A percentile compares a stretch with the other conserved stretches of the same genome.
Conservation (phyloP, 2,888 invertebrate species). For the Lasioglossum lativentre region DNA sequence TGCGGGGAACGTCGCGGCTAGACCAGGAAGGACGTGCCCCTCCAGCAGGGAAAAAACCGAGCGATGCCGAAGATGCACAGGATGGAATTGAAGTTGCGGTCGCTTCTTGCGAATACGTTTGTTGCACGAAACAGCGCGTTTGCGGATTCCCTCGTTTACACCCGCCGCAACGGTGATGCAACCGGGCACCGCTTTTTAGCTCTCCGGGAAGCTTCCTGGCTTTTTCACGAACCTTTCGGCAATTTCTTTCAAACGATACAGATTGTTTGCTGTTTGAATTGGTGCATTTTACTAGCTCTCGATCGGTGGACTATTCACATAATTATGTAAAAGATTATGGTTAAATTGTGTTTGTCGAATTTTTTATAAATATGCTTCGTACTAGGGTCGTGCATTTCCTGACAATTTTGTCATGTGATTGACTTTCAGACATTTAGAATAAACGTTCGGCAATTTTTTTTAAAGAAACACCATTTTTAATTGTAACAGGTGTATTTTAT, state of each 20-base stretch:
- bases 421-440: neutral
- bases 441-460: neutral
- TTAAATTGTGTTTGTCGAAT: neutral
- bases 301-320: too few relatives aligned
- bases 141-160: slow-evolving; percentile 66
- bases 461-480: neutral
- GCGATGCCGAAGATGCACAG: neutral
- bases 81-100: slow-evolving; percentile 63
- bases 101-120: slow-evolving; percentile 46
- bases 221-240: neutral
- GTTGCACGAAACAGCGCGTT: slow-evolving; percentile 56
- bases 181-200: neutral
- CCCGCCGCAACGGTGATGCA: slow-evolving; percentile 17
- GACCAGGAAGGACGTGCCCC: slow-evolving; percentile 61
- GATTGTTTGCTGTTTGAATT: too few relatives aligned
- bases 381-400: neutral
- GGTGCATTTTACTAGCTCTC: too few relatives aligned
- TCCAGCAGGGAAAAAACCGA: slow-evolving; percentile 40
- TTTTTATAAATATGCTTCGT: neutral
- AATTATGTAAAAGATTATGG: too few relatives aligned
- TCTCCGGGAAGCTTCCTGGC: neutral
- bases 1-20: slow-evolving; percentile 62
- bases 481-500: neutral
- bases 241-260: neutral
- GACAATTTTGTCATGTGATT: neutral